phyloP scores from a whole-genome alignment of 2,113 vertebrate species.

The Syngnathus typhle region DNA sequence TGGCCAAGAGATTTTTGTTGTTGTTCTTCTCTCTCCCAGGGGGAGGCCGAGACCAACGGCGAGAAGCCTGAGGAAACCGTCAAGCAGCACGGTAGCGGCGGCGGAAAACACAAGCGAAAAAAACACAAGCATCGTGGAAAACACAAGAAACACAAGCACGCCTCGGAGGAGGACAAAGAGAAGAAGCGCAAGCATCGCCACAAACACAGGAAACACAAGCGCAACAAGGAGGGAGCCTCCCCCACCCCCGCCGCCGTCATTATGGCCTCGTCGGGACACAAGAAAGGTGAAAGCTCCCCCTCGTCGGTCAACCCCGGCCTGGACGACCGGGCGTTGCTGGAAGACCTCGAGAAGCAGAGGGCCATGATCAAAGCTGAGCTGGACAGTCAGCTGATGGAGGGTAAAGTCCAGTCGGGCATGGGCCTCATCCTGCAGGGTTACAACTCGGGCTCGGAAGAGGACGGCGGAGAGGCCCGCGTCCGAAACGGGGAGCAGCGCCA shows the following conservation, averaged over 20 bases:
- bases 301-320: conserved; percentile 88
- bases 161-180: conserved; percentile 87
- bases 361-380: conserved; percentile 97
- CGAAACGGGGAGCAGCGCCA: conserved; percentile 82
- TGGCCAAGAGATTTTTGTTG: too few relatives aligned
- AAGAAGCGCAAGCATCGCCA: conserved; percentile 92
- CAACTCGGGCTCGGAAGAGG: conserved; percentile 95
- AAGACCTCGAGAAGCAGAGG: conserved; percentile 97
- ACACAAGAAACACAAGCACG: conserved; percentile 97
- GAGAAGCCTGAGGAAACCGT: conserved; percentile 75
- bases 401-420: conserved; percentile 97
- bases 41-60: conserved; percentile 75
- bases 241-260: conserved; percentile 12
- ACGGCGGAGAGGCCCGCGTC: conserved; percentile 81
- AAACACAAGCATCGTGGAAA: conserved; percentile 98
- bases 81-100: conserved; percentile 74
- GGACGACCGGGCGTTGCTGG: conserved; percentile 90
- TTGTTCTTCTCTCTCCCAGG: conserved; percentile 37
- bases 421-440: conserved; percentile 97
- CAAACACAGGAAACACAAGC: conserved; percentile 96
- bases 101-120: conserved; percentile 94
- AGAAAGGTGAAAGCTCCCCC: conserved; percentile 77
- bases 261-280: conserved; percentile 55
- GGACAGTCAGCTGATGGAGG: conserved; percentile 97
- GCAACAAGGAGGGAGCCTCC: conserved; percentile 73